Conservation (phyloP, 1,140 invertebrate species). For the Araneus ventricosus region DNA sequence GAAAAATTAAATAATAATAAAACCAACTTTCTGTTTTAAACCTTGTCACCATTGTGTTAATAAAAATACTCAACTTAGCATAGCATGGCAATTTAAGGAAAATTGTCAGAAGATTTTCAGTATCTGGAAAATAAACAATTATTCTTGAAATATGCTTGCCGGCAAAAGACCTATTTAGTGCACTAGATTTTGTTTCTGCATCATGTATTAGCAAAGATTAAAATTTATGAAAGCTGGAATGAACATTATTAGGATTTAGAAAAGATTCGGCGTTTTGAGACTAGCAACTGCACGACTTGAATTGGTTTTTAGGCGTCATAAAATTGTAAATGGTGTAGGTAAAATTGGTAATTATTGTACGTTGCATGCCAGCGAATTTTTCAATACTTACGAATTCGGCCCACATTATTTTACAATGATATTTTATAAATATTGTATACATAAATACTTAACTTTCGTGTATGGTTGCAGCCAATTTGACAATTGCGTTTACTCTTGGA, state of each 20-base stretch:
- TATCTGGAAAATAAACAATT: too few relatives aligned
- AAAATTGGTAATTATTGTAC: constrained; percentile 4
- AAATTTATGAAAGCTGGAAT: background rate
- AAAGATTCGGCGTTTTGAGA: background rate
- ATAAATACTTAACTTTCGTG: constrained; percentile 8
- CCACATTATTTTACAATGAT: constrained; percentile 23
- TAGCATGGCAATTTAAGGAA: too few relatives aligned
- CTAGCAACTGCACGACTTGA: background rate
- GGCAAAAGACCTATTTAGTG: too few relatives aligned
- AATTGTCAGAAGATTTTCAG: too few relatives aligned
- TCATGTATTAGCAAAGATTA: too few relatives aligned
- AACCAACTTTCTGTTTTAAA: too few relatives aligned
- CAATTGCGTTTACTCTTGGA: constrained; percentile 17
- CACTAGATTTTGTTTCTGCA: too few relatives aligned
- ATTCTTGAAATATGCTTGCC: too few relatives aligned
- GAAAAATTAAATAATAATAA: too few relatives aligned
- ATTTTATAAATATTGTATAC: constrained; percentile 27
- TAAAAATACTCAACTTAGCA: too few relatives aligned
- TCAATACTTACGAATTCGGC: constrained; percentile 29
- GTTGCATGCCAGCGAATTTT: background rate
- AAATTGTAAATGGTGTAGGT: constrained; percentile 5
- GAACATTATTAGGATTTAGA: background rate
- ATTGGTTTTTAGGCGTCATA: background rate
- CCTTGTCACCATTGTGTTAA: too few relatives aligned
- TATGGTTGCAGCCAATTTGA: background rate